Conservation (phyloP, 2,113 vertebrate genomes). For the Clinocottus analis region DNA sequence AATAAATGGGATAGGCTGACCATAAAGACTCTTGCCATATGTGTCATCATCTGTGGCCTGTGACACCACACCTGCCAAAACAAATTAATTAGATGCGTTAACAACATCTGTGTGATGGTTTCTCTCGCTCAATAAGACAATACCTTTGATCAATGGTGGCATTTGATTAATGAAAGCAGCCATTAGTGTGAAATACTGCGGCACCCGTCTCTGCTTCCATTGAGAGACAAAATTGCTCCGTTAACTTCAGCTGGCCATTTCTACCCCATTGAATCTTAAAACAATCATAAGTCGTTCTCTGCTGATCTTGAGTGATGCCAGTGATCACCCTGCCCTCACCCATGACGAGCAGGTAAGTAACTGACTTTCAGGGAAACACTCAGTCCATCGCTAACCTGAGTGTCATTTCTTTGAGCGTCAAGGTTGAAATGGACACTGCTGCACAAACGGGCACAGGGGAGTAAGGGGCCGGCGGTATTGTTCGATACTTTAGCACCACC, state of each 20-base stretch:
- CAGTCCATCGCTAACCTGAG: slow-evolving; percentile 30
- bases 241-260: slow-evolving; percentile 18
- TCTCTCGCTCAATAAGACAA: background rate
- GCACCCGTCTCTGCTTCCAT: slow-evolving; percentile 23
- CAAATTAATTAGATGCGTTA: slow-evolving; percentile 16
- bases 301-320: slow-evolving; percentile 44
- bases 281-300: slow-evolving; percentile 27
- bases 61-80: slow-evolving; percentile 5
- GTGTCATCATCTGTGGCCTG: background rate
- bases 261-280: slow-evolving; percentile 6
- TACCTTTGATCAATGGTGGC: slow-evolving; percentile 33
- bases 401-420: slow-evolving; percentile 25
- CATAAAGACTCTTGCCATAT: background rate
- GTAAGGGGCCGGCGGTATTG: slow-evolving; percentile 28
- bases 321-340: slow-evolving; percentile 50
- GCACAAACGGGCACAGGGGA: slow-evolving; percentile 26
- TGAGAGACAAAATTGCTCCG: slow-evolving; percentile 10
- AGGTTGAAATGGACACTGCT: slow-evolving; percentile 37
- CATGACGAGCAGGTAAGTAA: slow-evolving; percentile 32
- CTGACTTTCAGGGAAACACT: slow-evolving; percentile 30
- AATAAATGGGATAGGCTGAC: background rate
- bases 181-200: slow-evolving; percentile 22
- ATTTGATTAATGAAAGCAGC: slow-evolving; percentile 37
- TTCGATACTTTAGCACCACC: slow-evolving; percentile 14
- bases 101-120: slow-evolving; percentile 14